phyloP scores from a whole-genome alignment of 1,140 invertebrate genomes.

The Caenorhabditis briggsae region DNA sequence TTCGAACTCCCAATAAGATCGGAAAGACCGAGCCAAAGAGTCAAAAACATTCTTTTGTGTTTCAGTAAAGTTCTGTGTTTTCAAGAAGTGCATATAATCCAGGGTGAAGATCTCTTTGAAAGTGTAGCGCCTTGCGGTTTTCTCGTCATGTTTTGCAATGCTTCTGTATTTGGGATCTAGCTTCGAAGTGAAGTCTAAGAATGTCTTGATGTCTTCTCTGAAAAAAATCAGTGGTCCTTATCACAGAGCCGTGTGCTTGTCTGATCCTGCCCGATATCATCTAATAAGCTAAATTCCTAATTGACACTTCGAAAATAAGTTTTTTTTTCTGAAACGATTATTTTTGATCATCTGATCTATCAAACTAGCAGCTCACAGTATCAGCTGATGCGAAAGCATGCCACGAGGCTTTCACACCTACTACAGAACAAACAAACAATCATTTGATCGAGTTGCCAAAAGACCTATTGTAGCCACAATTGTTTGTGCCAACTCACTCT shows the following conservation, averaged over 20 bases:
- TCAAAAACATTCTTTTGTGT: constrained; percentile 54
- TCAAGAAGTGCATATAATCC: constrained; percentile 59
- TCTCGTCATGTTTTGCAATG: constrained; percentile 52
- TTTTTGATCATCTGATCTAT: constrained; percentile 33
- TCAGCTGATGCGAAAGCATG: not conserved
- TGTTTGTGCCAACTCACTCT: constrained; percentile 43
- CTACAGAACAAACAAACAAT: constrained; percentile 24
- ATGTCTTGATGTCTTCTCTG: constrained; percentile 57
- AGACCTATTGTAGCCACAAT: not conserved
- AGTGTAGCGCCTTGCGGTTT: constrained; percentile 47
- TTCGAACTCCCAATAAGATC: constrained; percentile 65
- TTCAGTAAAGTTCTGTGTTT: constrained; percentile 54
- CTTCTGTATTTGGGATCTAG: constrained; percentile 58
- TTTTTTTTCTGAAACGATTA: not conserved
- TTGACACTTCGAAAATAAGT: not conserved
- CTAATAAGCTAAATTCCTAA: not conserved
- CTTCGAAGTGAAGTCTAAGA: constrained; percentile 53
- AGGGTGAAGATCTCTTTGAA: constrained; percentile 52
- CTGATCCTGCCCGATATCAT: too few relatives aligned
- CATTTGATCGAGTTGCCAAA: not conserved
- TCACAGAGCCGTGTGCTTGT: too few relatives aligned
- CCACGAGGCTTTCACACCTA: not conserved
- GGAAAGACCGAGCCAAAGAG: constrained; percentile 49
- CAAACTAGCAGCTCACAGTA: not conserved
- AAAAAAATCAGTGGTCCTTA: not conserved